Evolutionary conservation across 1,140 invertebrate genomes (phyloP).

Genomic region (Meloidogyne hapla): DNA sequence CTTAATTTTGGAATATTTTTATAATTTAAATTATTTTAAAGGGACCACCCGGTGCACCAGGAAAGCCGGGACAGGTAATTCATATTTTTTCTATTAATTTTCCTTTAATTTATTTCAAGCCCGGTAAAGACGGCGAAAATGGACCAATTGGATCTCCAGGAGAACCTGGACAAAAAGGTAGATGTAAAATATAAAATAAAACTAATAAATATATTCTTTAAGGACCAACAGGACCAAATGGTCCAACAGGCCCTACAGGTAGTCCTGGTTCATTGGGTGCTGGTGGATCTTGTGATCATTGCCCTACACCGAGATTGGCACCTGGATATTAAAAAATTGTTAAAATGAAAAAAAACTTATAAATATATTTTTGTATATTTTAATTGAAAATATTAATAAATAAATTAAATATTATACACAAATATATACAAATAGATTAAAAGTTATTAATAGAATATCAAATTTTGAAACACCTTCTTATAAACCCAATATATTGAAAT

Average conservation of each 20-base stretch:
- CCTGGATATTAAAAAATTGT: conserved; percentile 58
- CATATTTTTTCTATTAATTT: not conserved
- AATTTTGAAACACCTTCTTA: no score
- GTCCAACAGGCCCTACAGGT: conserved; percentile 38
- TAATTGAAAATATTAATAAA: no score
- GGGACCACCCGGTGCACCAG: conserved; percentile 49
- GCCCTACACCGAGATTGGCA: conserved; percentile 59
- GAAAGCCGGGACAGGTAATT: conserved; percentile 34
- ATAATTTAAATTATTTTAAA: not conserved
- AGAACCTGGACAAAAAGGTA: conserved; percentile 50
- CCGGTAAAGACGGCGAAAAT: conserved; percentile 52
- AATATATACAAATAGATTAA: no score
- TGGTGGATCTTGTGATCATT: conserved; percentile 59
- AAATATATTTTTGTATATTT: no score
- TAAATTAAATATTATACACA: no score
- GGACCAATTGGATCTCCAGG: conserved; percentile 48
- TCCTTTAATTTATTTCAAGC: not conserved
- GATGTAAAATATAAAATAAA: not conserved
- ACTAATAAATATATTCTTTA: not conserved
- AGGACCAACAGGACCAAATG: conserved; percentile 52
- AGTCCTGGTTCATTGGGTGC: conserved; percentile 45
- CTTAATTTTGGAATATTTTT: not conserved
- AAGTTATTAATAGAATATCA: no score
- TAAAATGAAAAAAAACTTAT: no score
- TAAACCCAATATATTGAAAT: no score